Evolutionary conservation across 92 coral and sea anemone genomes (phyloP).

Genomic region (Metridium senile): DNA sequence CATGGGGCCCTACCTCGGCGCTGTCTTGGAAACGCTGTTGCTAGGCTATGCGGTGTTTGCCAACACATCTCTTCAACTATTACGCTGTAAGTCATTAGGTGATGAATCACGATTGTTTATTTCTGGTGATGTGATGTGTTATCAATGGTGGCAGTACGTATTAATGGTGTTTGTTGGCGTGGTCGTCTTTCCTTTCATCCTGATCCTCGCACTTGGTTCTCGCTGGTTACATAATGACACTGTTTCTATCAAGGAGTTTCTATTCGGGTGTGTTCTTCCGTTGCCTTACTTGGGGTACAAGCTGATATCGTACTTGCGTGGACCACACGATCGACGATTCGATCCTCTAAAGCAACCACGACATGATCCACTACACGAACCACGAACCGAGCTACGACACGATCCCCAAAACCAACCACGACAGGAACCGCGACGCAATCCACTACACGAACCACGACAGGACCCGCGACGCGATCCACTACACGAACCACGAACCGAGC

Average conservation of each 20-base stretch:
- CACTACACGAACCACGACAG: not conserved
- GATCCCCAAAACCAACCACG: not conserved
- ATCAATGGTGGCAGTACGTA: constrained; percentile 81
- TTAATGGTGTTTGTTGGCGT: constrained; percentile 42
- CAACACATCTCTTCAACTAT: constrained; percentile 55
- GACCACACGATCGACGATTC: not conserved
- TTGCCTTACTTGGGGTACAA: constrained; percentile 58
- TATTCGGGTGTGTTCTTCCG: constrained; percentile 69
- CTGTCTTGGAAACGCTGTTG: constrained; percentile 73
- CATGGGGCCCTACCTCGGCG: constrained; percentile 63
- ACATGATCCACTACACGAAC: not conserved
- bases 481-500: not conserved
- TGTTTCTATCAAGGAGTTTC: constrained; percentile 53
- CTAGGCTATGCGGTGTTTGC: constrained; percentile 81
- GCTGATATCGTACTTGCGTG: constrained; percentile 15
- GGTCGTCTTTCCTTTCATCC: constrained; percentile 66
- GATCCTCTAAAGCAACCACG: too few species aligned
- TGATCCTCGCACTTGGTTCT: constrained; percentile 73
- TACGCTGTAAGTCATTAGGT: constrained; percentile 66
- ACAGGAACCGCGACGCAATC: not conserved
- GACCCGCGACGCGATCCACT: not conserved
- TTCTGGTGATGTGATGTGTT: constrained; percentile 64
- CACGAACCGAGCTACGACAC: too few species aligned
- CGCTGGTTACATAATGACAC: constrained; percentile 54
- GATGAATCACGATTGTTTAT: constrained; percentile 62